Percentiles rank a stretch among this genome's conserved stretches.
phyloP scores from a whole-genome alignment of 1,140 invertebrate genomes.

The Procambarus virginalis region DNA sequence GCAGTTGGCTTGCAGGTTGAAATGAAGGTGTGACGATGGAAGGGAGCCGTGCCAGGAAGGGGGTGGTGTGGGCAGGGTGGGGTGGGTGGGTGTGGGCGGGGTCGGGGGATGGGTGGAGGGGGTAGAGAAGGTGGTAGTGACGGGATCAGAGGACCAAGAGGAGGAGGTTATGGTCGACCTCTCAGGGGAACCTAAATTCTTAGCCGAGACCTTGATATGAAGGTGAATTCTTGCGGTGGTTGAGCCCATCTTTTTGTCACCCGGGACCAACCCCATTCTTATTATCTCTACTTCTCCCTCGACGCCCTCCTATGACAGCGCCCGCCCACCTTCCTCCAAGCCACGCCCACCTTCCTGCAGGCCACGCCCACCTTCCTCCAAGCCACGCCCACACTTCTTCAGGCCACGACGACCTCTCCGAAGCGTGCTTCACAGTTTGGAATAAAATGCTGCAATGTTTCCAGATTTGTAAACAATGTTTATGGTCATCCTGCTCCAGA shows the following conservation, averaged over 20 bases:
- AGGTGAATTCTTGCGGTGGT: background rate
- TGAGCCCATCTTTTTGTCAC: too few relatives aligned
- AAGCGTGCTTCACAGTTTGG: too few relatives aligned
- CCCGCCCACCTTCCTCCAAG: background rate
- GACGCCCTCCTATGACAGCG: background rate
- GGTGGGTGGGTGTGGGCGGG: background rate
- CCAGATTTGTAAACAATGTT: too few relatives aligned
- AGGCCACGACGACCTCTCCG: too few relatives aligned
- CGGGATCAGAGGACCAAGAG: background rate
- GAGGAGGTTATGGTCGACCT: background rate
- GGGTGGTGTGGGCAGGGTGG: background rate
- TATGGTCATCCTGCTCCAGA: too few relatives aligned
- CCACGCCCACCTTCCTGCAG: background rate
- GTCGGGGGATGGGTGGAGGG: background rate
- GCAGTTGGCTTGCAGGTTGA: background rate
- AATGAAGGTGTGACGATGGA: background rate
- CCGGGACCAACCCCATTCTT: background rate
- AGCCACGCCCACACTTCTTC: background rate
- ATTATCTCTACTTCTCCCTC: too few relatives aligned
- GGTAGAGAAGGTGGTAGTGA: background rate
- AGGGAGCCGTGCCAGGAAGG: background rate
- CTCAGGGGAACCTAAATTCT: background rate
- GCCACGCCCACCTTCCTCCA: too few relatives aligned
- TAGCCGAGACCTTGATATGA: conserved; percentile 15
- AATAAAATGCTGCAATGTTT: too few relatives aligned